Conservation (phyloP, 2,113 vertebrate species). For the Urocolius indicus region DNA sequence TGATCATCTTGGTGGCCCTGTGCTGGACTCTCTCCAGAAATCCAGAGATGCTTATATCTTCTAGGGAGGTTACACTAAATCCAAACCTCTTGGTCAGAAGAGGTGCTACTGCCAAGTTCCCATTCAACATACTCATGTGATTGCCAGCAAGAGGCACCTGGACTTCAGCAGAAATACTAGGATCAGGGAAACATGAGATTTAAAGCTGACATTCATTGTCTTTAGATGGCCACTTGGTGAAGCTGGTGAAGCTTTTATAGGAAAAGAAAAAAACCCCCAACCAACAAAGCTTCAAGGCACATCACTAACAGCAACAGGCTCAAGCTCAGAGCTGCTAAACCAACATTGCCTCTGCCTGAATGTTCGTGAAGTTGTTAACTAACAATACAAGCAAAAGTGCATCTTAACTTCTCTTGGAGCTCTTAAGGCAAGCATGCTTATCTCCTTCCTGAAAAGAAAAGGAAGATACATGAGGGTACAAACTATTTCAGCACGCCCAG, state of each 20-base stretch:
- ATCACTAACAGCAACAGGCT: not conserved
- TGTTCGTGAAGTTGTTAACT: not conserved
- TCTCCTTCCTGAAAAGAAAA: not conserved
- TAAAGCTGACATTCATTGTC: not conserved
- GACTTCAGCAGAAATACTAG: not conserved
- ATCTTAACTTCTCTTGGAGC: not conserved
- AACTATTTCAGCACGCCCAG: not conserved
- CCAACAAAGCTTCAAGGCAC: not conserved
- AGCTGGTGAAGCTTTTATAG: not conserved
- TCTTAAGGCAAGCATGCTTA: not conserved
- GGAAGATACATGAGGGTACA: not conserved
- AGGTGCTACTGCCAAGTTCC: not conserved
- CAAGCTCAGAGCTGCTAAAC: not conserved
- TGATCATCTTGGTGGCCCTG: no score
- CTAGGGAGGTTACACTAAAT: not conserved
- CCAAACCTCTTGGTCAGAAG: not conserved
- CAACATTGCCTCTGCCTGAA: not conserved
- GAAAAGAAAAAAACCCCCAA: not conserved
- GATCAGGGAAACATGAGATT: not conserved
- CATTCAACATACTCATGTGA: accelerated
- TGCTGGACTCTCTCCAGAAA: no score
- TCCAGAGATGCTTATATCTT: not conserved
- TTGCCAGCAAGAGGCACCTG: not conserved
- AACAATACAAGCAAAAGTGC: not conserved
- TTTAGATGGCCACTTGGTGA: not conserved